Conservation (phyloP, 1,140 invertebrate genomes). For the Heliothis subflexa region DNA sequence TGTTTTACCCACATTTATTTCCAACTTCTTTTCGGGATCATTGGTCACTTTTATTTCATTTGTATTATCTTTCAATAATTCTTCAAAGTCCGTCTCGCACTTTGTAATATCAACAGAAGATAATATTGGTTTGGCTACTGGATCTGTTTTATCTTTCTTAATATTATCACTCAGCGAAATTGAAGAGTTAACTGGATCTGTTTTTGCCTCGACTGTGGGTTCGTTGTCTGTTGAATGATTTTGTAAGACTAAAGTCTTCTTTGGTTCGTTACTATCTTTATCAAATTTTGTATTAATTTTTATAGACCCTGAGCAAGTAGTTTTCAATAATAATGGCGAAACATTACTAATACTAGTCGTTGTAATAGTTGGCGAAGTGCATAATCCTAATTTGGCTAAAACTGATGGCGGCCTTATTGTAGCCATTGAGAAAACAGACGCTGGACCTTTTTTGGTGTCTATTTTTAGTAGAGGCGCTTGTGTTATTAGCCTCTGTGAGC, state of each 20-base stretch:
- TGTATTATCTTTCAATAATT: conserved; percentile 83
- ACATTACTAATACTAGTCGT: conserved; percentile 71
- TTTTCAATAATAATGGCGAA: conserved; percentile 76
- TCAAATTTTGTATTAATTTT: conserved; percentile 68
- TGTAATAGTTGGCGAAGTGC: conserved; percentile 63
- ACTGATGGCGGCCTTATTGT: conserved; percentile 70
- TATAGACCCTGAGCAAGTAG: conserved; percentile 60
- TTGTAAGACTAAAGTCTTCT: conserved; percentile 24
- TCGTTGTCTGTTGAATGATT: conserved; percentile 30
- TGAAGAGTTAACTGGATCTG: background rate
- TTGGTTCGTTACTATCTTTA: conserved; percentile 57
- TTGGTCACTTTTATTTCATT: conserved; percentile 84
- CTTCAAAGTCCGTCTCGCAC: conserved; percentile 85
- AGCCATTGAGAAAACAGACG: conserved; percentile 76
- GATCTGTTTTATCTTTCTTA: conserved; percentile 30
- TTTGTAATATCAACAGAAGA: conserved; percentile 62
- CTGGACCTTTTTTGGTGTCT: conserved; percentile 70
- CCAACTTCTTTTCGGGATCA: conserved; percentile 76
- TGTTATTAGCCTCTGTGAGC: conserved; percentile 71
- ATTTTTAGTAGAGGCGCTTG: conserved; percentile 72
- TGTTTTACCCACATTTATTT: conserved; percentile 78
- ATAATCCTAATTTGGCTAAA: conserved; percentile 69
- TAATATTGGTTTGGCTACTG: conserved; percentile 6
- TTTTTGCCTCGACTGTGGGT: background rate
- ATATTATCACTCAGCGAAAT: background rate